phyloP scores from a whole-genome alignment of 2,797 vertebrate genomes.

The Mormyrus hasselquistii region DNA sequence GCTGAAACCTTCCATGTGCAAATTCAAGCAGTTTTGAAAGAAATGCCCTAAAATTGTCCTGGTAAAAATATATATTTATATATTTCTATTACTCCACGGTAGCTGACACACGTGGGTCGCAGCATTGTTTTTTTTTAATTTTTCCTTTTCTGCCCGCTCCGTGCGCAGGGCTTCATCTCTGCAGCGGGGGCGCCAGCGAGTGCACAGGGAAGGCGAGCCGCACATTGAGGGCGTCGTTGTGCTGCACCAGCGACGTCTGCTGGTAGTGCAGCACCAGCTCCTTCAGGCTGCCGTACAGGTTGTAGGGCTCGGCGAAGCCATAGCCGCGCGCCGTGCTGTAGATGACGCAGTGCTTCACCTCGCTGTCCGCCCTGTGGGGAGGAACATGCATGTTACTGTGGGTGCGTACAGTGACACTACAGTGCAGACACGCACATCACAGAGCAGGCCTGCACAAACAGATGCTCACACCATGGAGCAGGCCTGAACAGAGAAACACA shows the following conservation, averaged over 20 bases:
- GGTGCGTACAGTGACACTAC: neutral
- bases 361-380: constrained; percentile 77
- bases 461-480: no score
- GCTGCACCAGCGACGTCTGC: constrained; percentile 86
- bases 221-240: constrained; percentile 93
- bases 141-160: constrained; percentile 29
- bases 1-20: constrained; percentile 93
- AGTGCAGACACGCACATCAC: neutral
- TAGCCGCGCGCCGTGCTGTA: constrained; percentile 88
- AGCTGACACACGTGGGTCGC: constrained; percentile 61
- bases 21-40: constrained; percentile 98
- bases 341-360: constrained; percentile 95
- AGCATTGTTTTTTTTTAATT: constrained; percentile 52
- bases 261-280: constrained; percentile 95
- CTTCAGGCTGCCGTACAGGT: constrained; percentile 85
- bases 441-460: neutral
- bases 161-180: constrained; percentile 71
- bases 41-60: constrained; percentile 89
- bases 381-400: neutral
- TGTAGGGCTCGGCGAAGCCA: constrained; percentile 90
- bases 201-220: constrained; percentile 87
- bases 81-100: constrained; percentile 60
- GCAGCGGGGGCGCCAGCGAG: constrained; percentile 82
- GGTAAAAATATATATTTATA: constrained; percentile 77
- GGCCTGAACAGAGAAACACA: no score